Conservation (phyloP, 2,888 invertebrate genomes). For the Caenorhabditis sp. region DNA sequence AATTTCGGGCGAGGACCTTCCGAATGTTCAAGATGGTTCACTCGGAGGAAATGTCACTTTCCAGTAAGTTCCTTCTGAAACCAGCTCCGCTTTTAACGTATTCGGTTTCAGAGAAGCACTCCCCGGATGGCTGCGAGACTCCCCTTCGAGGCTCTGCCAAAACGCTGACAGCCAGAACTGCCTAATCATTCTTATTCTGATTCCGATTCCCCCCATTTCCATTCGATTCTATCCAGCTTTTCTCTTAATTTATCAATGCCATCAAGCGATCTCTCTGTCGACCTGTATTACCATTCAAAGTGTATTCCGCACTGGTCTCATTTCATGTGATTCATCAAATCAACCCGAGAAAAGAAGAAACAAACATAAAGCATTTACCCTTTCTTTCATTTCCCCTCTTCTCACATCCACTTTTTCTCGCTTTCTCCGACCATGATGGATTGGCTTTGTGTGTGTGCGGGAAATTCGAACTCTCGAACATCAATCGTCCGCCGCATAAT, state of each 20-base stretch:
- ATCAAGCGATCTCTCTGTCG: constrained; percentile 9
- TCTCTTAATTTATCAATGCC: too few relatives aligned
- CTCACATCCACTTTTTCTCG: not conserved
- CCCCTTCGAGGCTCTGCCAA: constrained; percentile 53
- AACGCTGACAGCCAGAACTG: constrained; percentile 40
- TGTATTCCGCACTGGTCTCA: constrained; percentile 34
- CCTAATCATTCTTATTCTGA: constrained; percentile 8
- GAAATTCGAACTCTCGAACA: constrained; percentile 42
- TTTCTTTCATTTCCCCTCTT: too few relatives aligned
- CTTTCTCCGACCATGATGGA: constrained; percentile 13
- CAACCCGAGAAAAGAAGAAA: constrained; percentile 2
- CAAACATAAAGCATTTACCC: too few relatives aligned
- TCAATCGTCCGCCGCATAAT: constrained; percentile 19
- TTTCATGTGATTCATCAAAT: constrained; percentile 30
- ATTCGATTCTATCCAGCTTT: too few relatives aligned
- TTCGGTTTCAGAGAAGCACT: constrained; percentile 54
- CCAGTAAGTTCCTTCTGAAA: constrained; percentile 54
- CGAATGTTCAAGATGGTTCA: constrained; percentile 49
- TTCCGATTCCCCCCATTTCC: constrained; percentile 5
- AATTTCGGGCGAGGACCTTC: constrained; percentile 61
- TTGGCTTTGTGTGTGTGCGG: constrained; percentile 14
- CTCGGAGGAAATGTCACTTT: constrained; percentile 54
- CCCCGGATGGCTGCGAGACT: constrained; percentile 54
- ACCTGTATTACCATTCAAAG: constrained; percentile 34
- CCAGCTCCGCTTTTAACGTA: too few relatives aligned